Conservation (phyloP, 2,113 vertebrate species). For the Phaethornis superciliosus region DNA sequence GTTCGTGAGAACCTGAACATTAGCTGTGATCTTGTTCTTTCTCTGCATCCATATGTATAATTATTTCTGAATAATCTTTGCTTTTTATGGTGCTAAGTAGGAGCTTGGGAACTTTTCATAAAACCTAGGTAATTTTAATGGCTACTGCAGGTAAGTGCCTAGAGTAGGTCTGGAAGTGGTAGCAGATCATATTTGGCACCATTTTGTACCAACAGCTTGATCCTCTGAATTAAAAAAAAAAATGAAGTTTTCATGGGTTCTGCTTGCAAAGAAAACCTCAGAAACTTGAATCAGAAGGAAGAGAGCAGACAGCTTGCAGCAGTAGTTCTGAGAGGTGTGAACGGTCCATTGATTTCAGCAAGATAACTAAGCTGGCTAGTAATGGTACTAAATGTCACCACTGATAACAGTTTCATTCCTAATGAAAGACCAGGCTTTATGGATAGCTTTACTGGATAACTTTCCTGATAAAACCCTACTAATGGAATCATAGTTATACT, state of each 20-base stretch:
- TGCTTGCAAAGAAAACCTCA: background rate
- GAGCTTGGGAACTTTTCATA: background rate
- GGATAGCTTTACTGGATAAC: constrained; percentile 51
- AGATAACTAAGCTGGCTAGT: background rate
- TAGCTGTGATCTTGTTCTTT: background rate
- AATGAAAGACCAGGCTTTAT: constrained; percentile 55
- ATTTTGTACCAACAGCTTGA: background rate
- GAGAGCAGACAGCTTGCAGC: background rate
- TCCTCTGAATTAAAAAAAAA: background rate
- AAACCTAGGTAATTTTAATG: background rate
- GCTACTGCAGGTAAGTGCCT: background rate
- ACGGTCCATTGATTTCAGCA: background rate
- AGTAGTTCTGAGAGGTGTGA: background rate
- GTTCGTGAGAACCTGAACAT: background rate
- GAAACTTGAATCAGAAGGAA: background rate
- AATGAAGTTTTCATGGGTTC: background rate
- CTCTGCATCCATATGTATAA: background rate
- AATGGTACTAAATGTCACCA: constrained; percentile 28
- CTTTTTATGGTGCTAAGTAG: background rate
- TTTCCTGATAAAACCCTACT: constrained; percentile 27
- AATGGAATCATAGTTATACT: constrained; percentile 45
- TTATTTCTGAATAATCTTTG: background rate
- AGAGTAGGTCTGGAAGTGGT: background rate
- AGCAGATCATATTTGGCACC: background rate
- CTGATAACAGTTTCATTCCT: constrained; percentile 36